These are phyloP conservation scores for Anadara kagoshimensis DNA, from an alignment of 1,140 invertebrate species.

Conservation along the genomic window DNA sequence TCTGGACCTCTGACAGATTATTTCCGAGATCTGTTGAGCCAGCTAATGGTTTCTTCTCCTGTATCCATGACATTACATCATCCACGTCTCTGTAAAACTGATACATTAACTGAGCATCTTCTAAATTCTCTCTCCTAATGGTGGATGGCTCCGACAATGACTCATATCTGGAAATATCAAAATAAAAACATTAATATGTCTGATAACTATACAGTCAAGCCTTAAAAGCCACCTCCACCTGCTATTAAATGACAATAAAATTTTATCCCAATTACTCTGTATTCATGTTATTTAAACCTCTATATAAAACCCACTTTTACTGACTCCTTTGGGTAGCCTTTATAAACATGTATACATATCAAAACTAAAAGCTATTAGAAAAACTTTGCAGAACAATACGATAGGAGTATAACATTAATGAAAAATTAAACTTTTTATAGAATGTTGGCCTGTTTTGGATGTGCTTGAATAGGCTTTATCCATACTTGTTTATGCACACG, in stretches of 20 bases:
- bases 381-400: neutral
- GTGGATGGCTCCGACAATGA: conserved; percentile 78
- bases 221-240: too few species aligned
- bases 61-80: conserved; percentile 98
- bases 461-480: too few species aligned
- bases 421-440: too few species aligned
- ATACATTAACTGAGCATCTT: conserved; percentile 95
- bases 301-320: too few species aligned
- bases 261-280: too few species aligned
- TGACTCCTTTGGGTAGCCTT: neutral
- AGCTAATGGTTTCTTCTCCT: conserved; percentile 98
- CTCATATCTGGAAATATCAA: conserved; percentile 78
- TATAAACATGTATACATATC: neutral
- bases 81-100: conserved; percentile 98
- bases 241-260: too few species aligned
- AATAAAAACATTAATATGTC: neutral
- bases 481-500: too few species aligned
- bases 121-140: conserved; percentile 79
- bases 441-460: too few species aligned
- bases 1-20: conserved; percentile 97
- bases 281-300: too few species aligned
- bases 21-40: conserved; percentile 93
- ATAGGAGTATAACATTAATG: neutral
- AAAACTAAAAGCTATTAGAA: neutral
- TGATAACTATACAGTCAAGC: neutral